Evolutionary conservation across 2,113 vertebrate genomes (phyloP).

Genomic region (Saguinus imperator): DNA sequence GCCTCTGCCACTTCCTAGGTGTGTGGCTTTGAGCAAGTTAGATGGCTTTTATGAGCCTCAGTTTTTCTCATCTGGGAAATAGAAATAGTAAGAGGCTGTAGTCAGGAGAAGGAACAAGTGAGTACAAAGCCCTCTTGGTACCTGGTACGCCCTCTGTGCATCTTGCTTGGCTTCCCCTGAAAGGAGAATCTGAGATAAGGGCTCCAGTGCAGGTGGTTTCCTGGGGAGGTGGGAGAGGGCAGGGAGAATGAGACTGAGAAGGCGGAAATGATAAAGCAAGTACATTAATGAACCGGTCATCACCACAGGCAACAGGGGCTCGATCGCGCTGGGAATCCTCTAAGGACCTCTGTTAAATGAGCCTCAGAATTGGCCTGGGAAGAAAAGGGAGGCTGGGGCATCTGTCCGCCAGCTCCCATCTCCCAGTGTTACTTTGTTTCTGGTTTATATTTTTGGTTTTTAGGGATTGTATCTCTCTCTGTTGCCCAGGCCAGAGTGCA

Average conservation of each 20-base stretch:
- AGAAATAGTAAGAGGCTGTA: background rate
- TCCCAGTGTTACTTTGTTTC: background rate
- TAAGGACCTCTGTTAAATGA: accelerated
- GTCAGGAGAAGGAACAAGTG: background rate
- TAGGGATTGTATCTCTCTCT: too few species aligned
- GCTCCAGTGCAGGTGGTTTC: background rate
- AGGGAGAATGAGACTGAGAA: background rate
- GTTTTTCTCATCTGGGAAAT: background rate
- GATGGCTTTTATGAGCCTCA: background rate
- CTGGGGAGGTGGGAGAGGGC: too few species aligned
- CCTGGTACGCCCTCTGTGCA: background rate
- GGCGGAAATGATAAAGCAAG: background rate
- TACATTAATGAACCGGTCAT: background rate
- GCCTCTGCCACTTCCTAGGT: background rate
- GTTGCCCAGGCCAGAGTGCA: too few species aligned
- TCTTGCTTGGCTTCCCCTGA: background rate
- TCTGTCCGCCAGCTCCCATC: background rate
- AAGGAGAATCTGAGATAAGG: background rate
- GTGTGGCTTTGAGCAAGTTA: background rate
- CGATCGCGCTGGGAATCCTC: background rate
- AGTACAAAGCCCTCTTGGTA: accelerated
- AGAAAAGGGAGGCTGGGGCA: background rate
- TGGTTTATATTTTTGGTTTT: too few species aligned
- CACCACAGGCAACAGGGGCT: accelerated
- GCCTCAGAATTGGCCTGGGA: background rate